These are phyloP conservation scores for Leucophora obtusa DNA, from an alignment of 2,888 invertebrate species.

Conservation along the genomic window DNA sequence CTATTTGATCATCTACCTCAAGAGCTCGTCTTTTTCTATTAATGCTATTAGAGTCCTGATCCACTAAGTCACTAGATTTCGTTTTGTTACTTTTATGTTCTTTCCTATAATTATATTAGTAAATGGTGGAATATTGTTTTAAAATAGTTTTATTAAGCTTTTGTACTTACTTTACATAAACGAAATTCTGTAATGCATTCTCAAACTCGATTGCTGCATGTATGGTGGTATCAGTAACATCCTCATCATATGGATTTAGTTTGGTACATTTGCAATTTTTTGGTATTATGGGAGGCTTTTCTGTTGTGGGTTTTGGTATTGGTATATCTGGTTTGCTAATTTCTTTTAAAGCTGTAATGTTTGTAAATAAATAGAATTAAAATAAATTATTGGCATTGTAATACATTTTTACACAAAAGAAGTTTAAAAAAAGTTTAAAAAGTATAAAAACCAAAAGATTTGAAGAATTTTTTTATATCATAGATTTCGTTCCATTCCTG, in stretches of 20 bases:
- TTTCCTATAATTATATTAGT: slow-evolving; percentile 53
- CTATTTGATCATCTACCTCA: slow-evolving; percentile 52
- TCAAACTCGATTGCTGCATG: slow-evolving; percentile 84
- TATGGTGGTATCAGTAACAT: slow-evolving; percentile 66
- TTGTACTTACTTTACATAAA: slow-evolving; percentile 79
- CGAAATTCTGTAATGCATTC: slow-evolving; percentile 88
- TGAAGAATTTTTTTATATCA: too few species aligned
- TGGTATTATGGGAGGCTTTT: slow-evolving; percentile 47
- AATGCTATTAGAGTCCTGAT: slow-evolving; percentile 13
- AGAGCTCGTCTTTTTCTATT: slow-evolving; percentile 64
- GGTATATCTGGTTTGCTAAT: slow-evolving; percentile 60
- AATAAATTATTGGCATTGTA: too few species aligned
- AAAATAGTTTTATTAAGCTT: neutral
- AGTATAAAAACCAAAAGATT: too few species aligned
- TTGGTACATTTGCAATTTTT: slow-evolving; percentile 70
- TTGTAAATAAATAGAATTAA: neutral
- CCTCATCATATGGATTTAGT: slow-evolving; percentile 75
- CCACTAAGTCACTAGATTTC: slow-evolving; percentile 3
- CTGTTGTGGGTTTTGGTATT: slow-evolving; percentile 52
- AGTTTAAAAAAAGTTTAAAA: too few species aligned
- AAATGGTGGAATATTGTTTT: neutral
- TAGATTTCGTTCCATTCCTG: too few species aligned
- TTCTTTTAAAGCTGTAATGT: slow-evolving; percentile 67
- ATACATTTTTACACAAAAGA: too few species aligned
- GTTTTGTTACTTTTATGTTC: slow-evolving; percentile 51